A percentile compares a stretch with the other conserved stretches of the same genome.
These are phyloP conservation scores for Crossaster papposus DNA, from an alignment of 53 echinoderm and acorn worm species.

Conservation along the genomic window DNA sequence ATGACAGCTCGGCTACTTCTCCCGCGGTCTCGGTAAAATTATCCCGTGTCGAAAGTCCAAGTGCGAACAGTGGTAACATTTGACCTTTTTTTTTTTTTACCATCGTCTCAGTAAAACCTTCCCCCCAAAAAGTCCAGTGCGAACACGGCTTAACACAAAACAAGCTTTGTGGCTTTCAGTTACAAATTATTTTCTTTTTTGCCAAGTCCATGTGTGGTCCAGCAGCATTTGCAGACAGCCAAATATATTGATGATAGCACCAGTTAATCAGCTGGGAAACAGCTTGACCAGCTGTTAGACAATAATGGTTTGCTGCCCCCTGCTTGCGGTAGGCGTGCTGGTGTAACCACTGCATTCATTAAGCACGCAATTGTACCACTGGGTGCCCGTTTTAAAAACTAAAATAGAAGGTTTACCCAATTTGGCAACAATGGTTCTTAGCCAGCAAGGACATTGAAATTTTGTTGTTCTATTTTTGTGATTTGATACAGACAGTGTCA, in stretches of 20 bases:
- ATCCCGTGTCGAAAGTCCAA: too few species aligned
- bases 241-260: background rate
- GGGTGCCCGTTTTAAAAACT: background rate
- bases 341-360: constrained; percentile 25
- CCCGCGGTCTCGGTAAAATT: too few species aligned
- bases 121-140: too few species aligned
- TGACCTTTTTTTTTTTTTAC: too few species aligned
- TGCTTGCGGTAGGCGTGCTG: constrained; percentile 17
- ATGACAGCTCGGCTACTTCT: too few species aligned
- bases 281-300: constrained; percentile 26
- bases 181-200: background rate
- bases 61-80: too few species aligned
- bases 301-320: background rate
- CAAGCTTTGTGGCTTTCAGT: too few species aligned
- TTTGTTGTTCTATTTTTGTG: background rate
- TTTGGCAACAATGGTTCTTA: background rate
- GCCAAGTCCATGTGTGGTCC: constrained; percentile 29
- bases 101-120: too few species aligned
- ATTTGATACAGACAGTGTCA: background rate
- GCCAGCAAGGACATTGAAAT: background rate
- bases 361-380: background rate
- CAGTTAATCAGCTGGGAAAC: constrained; percentile 1
- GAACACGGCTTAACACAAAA: too few species aligned
- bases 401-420: background rate
- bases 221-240: background rate